phyloP scores from a whole-genome alignment of 2,888 invertebrate genomes.

The Caenorhabditis macrosperma region DNA sequence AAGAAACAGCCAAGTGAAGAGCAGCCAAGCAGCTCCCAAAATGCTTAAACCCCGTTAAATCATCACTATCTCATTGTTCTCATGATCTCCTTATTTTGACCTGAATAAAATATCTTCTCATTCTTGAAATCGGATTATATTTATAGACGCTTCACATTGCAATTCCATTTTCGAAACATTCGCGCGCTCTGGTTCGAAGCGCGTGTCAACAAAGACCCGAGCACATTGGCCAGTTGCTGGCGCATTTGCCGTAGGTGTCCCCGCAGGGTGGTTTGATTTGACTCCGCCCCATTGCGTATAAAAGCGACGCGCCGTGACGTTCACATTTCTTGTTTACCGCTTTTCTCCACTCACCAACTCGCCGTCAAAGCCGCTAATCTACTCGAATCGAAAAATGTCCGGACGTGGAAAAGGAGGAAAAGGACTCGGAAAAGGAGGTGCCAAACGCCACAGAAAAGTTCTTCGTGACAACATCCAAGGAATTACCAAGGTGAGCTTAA shows the following conservation, averaged over 20 bases:
- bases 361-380: not conserved
- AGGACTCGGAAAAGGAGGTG: constrained; percentile 88
- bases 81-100: constrained; percentile 7
- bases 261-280: constrained; percentile 46
- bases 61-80: not conserved
- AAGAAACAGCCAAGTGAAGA: not conserved
- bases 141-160: not conserved
- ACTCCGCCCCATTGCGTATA: constrained; percentile 49
- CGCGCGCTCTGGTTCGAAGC: not conserved
- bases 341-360: not conserved
- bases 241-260: constrained; percentile 32
- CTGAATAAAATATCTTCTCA: not conserved
- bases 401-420: constrained; percentile 89
- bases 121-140: no score
- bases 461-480: constrained; percentile 74
- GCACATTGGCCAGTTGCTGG: constrained; percentile 2
- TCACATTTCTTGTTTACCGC: not conserved
- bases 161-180: not conserved
- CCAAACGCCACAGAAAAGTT: constrained; percentile 86
- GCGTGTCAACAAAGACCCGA: not conserved
- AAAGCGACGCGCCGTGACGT: not conserved
- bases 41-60: constrained; percentile 2
- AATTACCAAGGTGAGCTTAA: constrained; percentile 64
- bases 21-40: constrained; percentile 12
- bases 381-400: constrained; percentile 83